A percentile compares a stretch with the other conserved stretches of the same genome.
Evolutionary conservation across 2,113 vertebrate species (phyloP).

Genomic region (Tretioscincus oriximinensis): DNA sequence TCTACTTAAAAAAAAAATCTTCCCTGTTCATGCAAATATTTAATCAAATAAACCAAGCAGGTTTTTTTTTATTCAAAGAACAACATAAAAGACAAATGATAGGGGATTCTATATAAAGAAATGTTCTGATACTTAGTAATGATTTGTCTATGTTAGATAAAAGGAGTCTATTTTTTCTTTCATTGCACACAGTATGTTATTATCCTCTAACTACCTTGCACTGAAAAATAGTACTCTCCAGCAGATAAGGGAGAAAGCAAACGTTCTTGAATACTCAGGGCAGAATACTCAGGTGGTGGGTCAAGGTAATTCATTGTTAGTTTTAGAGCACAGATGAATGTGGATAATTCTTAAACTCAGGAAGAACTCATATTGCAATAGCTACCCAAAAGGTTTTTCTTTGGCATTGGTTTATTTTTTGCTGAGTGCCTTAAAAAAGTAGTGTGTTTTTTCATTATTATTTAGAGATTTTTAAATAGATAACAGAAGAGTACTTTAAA

Average conservation of each 20-base stretch:
- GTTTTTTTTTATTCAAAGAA: background rate
- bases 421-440: background rate
- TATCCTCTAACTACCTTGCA: slow-evolving; percentile 24
- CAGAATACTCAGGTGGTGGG: background rate
- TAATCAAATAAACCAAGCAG: background rate
- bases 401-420: background rate
- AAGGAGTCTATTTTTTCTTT: background rate
- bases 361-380: slow-evolving; percentile 17
- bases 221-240: slow-evolving; percentile 22
- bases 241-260: slow-evolving; percentile 15
- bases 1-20: rapidly evolving
- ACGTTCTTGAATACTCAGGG: slow-evolving; percentile 1
- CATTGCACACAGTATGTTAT: slow-evolving; percentile 15
- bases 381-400: slow-evolving; percentile 1
- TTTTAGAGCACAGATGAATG: slow-evolving; percentile 18
- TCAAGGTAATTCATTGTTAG: slow-evolving; percentile 1
- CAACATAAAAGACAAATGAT: background rate
- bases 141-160: slow-evolving; percentile 26
- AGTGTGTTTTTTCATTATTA: too few species aligned
- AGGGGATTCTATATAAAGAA: slow-evolving; percentile 12
- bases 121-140: background rate
- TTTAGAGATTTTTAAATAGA: too few species aligned
- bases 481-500: too few species aligned
- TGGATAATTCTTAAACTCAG: background rate
- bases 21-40: slow-evolving; percentile 1